These are phyloP conservation scores for Lithophane leautieri DNA, from an alignment of 2,888 invertebrate species.

Conservation along the genomic window DNA sequence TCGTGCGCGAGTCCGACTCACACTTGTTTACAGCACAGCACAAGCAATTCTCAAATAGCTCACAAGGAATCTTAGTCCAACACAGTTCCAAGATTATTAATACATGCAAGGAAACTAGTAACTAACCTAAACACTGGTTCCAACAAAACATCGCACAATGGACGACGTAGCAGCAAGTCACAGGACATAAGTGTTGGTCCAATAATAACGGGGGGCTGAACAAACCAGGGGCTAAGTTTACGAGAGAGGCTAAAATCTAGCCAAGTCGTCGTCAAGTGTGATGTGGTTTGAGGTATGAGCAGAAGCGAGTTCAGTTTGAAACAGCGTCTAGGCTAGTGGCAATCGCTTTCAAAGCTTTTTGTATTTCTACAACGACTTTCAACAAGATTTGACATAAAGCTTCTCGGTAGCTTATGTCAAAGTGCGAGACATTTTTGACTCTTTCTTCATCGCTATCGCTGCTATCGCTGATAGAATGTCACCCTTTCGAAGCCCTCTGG, in stretches of 20 bases:
- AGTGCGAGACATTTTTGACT: too few relatives aligned
- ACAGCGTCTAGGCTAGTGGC: too few relatives aligned
- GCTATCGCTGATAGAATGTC: too few relatives aligned
- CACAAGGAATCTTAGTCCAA: conserved; percentile 1
- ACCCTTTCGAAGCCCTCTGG: too few relatives aligned
- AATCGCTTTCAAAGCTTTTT: too few relatives aligned
- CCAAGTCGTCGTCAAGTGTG: conserved; percentile 47
- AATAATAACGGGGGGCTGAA: conserved; percentile 61
- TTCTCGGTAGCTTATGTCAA: too few relatives aligned
- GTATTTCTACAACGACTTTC: too few relatives aligned
- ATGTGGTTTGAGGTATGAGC: not conserved
- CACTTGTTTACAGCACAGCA: not conserved
- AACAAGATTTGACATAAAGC: too few relatives aligned
- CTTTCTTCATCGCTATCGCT: too few relatives aligned
- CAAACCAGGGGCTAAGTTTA: conserved; percentile 60
- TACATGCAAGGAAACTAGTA: conserved; percentile 21
- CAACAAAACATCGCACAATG: conserved; percentile 44
- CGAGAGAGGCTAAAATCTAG: conserved; percentile 57
- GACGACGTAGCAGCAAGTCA: conserved; percentile 27
- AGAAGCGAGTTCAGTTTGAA: not conserved
- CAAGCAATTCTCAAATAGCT: not conserved
- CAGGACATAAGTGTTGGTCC: conserved; percentile 47
- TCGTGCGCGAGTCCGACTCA: too few relatives aligned
- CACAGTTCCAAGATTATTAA: conserved; percentile 28
- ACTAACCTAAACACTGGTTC: conserved; percentile 7